Conservation (phyloP, 2,888 invertebrate genomes). For the Lypha dubia region DNA sequence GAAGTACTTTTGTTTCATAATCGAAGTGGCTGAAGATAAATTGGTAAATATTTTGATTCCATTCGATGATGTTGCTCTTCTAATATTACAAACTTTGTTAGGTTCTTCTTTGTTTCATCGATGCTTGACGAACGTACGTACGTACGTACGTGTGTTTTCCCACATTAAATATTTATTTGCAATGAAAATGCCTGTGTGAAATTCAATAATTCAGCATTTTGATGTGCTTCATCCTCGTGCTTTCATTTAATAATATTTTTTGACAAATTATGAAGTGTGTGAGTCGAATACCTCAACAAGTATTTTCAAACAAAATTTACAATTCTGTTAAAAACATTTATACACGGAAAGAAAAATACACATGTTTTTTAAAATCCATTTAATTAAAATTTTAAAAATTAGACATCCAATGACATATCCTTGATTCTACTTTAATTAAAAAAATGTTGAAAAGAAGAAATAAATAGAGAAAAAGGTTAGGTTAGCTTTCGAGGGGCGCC, state of each 20-base stretch:
- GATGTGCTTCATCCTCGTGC: not conserved
- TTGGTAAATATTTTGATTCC: constrained; percentile 47
- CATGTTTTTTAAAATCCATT: too few relatives aligned
- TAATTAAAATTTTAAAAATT: too few relatives aligned
- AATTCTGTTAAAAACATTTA: too few relatives aligned
- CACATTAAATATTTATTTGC: not conserved
- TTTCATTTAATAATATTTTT: not conserved
- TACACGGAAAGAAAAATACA: too few relatives aligned
- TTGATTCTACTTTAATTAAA: too few relatives aligned
- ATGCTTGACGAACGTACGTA: not conserved
- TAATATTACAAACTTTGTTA: not conserved
- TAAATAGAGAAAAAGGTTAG: too few relatives aligned
- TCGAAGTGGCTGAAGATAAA: constrained; percentile 20
- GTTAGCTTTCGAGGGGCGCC: too few relatives aligned
- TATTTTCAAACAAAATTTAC: too few relatives aligned
- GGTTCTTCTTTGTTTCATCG: not conserved
- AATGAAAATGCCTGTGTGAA: not conserved
- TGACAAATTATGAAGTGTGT: not conserved
- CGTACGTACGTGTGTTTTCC: not conserved
- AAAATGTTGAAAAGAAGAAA: too few relatives aligned
- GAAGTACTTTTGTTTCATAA: constrained; percentile 35
- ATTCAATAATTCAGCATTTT: not conserved
- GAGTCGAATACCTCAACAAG: too few relatives aligned
- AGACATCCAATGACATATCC: too few relatives aligned
- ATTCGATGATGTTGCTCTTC: not conserved